Conservation (phyloP, 1,140 invertebrate species). For the Bilobella aurantiaca region DNA sequence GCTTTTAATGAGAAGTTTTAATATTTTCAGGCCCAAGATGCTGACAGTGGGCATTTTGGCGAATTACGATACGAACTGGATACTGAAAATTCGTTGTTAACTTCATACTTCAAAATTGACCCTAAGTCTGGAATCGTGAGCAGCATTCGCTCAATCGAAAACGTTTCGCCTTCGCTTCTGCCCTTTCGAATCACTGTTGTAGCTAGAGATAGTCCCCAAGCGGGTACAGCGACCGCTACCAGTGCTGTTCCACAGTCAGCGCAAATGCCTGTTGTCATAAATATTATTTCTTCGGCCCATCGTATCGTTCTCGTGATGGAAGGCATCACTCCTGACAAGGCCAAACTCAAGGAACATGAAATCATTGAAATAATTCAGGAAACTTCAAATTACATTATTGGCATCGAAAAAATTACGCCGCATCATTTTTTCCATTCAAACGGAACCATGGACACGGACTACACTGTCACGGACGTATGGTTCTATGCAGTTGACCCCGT, state of each 20-base stretch:
- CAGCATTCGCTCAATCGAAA: slow-evolving; percentile 59
- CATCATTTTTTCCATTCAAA: slow-evolving; percentile 58
- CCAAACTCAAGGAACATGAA: slow-evolving; percentile 53
- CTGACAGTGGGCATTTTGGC: slow-evolving; percentile 67
- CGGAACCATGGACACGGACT: slow-evolving; percentile 59
- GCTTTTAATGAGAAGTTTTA: too few species aligned
- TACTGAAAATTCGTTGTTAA: slow-evolving; percentile 40
- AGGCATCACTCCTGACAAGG: slow-evolving; percentile 57
- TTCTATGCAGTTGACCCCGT: slow-evolving; percentile 72
- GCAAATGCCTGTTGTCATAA: slow-evolving; percentile 54
- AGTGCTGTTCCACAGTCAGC: slow-evolving; percentile 40
- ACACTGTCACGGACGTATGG: slow-evolving; percentile 70
- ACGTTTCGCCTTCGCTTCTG: slow-evolving; percentile 49
- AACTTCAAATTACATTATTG: slow-evolving; percentile 59
- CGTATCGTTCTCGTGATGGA: slow-evolving; percentile 66
- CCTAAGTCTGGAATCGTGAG: slow-evolving; percentile 59
- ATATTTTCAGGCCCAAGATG: slow-evolving; percentile 61
- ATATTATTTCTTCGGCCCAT: slow-evolving; percentile 56
- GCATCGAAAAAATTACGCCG: slow-evolving; percentile 62
- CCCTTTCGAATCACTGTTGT: slow-evolving; percentile 63
- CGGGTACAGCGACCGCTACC: too few species aligned
- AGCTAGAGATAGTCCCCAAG: slow-evolving; percentile 62
- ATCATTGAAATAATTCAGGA: slow-evolving; percentile 61
- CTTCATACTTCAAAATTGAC: slow-evolving; percentile 59
- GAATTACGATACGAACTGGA: slow-evolving; percentile 54